Evolutionary conservation across 2,888 invertebrate species (phyloP).

Genomic region (Drosophila nigritarsus): DNA sequence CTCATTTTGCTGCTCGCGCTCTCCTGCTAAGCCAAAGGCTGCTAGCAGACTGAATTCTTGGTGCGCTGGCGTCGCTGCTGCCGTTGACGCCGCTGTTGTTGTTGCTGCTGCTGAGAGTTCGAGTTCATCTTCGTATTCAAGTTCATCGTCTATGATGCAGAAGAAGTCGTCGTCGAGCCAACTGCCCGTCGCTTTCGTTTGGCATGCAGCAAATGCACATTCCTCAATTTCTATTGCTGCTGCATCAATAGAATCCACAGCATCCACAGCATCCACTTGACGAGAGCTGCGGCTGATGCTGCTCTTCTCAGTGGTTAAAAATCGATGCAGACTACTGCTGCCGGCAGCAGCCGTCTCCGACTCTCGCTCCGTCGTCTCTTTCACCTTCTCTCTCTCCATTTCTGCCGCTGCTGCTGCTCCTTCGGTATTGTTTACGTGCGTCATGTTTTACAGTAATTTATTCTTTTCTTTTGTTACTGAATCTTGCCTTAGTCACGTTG

Average conservation of each 20-base stretch:
- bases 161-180: constrained; percentile 59
- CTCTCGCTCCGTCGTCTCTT: constrained; percentile 5
- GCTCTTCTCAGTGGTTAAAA: constrained; percentile 51
- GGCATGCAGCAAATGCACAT: constrained; percentile 65
- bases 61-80: constrained; percentile 36
- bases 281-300: constrained; percentile 14
- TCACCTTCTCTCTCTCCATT: constrained; percentile 21
- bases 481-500: constrained; percentile 41
- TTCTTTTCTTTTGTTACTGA: constrained; percentile 27
- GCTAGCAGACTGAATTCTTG: constrained; percentile 25
- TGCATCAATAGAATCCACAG: constrained; percentile 21
- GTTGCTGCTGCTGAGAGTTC: constrained; percentile 40
- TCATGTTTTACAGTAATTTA: constrained; percentile 47
- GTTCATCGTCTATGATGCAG: constrained; percentile 70
- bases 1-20: constrained; percentile 74
- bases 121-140: constrained; percentile 81
- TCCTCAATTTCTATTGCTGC: constrained; percentile 50
- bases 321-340: constrained; percentile 63
- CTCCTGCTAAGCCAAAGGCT: constrained; percentile 32
- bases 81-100: constrained; percentile 20
- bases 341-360: constrained; percentile 45
- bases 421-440: constrained; percentile 72
- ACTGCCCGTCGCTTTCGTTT: constrained; percentile 49
- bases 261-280: constrained; percentile 36
- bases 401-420: constrained; percentile 24